These are phyloP conservation scores for Pristiophorus japonicus DNA, from an alignment of 2,113 vertebrate species.

Conservation along the genomic window DNA sequence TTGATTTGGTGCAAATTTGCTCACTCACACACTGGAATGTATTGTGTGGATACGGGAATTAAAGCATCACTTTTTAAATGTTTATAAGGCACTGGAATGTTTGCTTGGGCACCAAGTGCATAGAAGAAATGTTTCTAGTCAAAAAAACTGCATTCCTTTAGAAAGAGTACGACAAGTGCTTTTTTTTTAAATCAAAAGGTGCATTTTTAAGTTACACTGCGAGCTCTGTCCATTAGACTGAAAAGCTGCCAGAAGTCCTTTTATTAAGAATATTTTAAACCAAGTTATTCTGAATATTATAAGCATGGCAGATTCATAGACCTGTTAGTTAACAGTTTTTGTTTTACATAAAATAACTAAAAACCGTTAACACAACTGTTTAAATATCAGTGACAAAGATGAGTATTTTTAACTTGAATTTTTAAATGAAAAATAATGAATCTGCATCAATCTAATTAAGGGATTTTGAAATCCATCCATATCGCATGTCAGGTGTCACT, in stretches of 20 bases:
- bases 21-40: conserved; percentile 24
- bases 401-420: not conserved
- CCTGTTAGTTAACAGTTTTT: not conserved
- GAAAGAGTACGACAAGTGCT: conserved; percentile 27
- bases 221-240: not conserved
- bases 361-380: not conserved
- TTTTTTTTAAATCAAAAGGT: conserved; percentile 23
- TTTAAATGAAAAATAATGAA: not conserved
- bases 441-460: too few species aligned
- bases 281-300: conserved; percentile 19
- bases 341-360: not conserved
- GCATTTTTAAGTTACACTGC: conserved; percentile 5
- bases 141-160: conserved; percentile 20
- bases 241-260: conserved; percentile 27
- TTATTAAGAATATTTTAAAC: conserved; percentile 9
- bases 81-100: conserved; percentile 33
- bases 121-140: conserved; percentile 17
- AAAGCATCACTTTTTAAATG: conserved; percentile 35
- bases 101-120: conserved; percentile 22
- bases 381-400: not conserved
- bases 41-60: conserved; percentile 30
- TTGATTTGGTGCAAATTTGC: not conserved
- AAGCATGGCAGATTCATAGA: not conserved
- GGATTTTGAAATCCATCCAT: not conserved
- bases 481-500: not conserved